Evolutionary conservation across 1,140 invertebrate genomes (phyloP), one percentile per base, ranked within the genome.

Genomic region (Sarcophaga peregrina): DNA sequence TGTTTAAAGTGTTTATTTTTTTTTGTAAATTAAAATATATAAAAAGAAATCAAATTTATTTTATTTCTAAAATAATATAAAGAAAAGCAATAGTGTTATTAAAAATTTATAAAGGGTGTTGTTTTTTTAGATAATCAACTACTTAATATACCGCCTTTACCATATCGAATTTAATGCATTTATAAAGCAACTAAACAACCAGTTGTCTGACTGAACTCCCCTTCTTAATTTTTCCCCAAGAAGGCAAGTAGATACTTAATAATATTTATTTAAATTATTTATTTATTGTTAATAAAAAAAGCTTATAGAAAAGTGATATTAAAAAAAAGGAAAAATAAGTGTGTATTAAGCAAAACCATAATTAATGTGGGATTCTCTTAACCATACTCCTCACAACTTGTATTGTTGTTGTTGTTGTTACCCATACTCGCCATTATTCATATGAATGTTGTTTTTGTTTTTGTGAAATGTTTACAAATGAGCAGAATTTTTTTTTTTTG

Each of bases 281-380:
- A 11, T 54, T 54, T 54, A 54, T 54, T 72, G 45, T 48, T 76
- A 47, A n/a, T 6, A n/a, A n/a, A n/a, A n/a, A 37, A 6, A 62
- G 20, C 62, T 25, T 68, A 25, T 68, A 68, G 17, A 37, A 37
- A 37, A 37, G 25, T 37, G 25, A 20, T 58, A 58, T 15, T 58
- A 58, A 58, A 58, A 13, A n/a, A 62, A 62, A 62, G 11, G 11
- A 62, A 62, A 62, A 15, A n/a, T 62, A 48, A 17, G 17, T 25
- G 46, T 48, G 74, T 48, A 78, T 52, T 78, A 78, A 78, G 75
- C 25, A 17, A 52, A 37, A 25, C 9, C 15, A 50, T 52, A 78
- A 78, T 78, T 78, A 78, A 78, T 78, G 75, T 78, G 75, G 47
- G 75, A 78, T 78, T 78, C 25, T 78, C n/a, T 52, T 50, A 13